phyloP scores from a whole-genome alignment of 2,888 invertebrate species.

The Cheilosia urbana region DNA sequence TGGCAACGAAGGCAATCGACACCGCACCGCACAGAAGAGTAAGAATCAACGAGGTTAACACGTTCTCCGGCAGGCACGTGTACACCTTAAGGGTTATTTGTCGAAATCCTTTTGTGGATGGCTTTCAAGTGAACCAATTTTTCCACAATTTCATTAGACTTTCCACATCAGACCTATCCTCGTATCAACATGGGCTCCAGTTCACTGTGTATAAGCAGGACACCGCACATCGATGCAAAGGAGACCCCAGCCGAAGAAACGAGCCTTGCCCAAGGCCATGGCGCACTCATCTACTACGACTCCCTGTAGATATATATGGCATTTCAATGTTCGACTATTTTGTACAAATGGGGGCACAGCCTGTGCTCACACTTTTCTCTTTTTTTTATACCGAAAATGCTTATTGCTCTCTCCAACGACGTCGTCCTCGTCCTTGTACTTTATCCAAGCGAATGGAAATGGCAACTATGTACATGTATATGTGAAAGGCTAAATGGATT shows the following conservation, averaged over 20 bases:
- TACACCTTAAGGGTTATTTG: conserved; percentile 71
- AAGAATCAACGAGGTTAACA: conserved; percentile 41
- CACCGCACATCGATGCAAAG: neutral
- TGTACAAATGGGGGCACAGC: conserved; percentile 53
- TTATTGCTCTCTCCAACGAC: conserved; percentile 31
- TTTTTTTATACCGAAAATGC: conserved; percentile 10
- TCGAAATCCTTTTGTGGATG: conserved; percentile 61
- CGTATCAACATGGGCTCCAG: conserved; percentile 29
- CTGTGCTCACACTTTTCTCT: neutral
- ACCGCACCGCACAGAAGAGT: neutral
- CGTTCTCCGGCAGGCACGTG: conserved; percentile 67
- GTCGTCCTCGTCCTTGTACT: conserved; percentile 31
- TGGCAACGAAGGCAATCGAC: conserved; percentile 59
- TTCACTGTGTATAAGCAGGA: neutral
- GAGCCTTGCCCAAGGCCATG: conserved; percentile 58
- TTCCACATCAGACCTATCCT: conserved; percentile 50
- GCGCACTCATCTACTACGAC: neutral
- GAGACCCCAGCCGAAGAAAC: conserved; percentile 22
- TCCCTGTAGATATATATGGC: conserved; percentile 44
- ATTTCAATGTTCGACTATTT: conserved; percentile 73
- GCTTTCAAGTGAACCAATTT: conserved; percentile 68
- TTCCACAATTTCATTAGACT: conserved; percentile 69
- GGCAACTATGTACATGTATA: conserved; percentile 1
- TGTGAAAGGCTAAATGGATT: conserved; percentile 67
- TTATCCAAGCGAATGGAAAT: conserved; percentile 7